These are phyloP conservation scores for Acronicta psi DNA, from an alignment of 2,888 invertebrate species.

Conservation along the genomic window DNA sequence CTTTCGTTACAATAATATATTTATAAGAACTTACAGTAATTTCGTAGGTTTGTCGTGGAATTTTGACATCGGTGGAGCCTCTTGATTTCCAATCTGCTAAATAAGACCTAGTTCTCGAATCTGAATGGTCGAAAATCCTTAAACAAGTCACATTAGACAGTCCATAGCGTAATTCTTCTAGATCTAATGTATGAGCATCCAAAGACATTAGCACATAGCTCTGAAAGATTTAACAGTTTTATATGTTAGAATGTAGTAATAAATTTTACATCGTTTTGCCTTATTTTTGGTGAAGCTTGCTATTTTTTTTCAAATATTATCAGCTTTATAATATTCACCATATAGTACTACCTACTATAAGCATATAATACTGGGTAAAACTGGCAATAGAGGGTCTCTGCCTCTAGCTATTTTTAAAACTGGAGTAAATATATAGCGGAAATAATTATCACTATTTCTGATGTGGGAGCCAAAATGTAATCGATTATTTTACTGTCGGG, in stretches of 20 bases:
- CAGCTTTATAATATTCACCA: too few species aligned
- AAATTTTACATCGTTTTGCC: too few species aligned
- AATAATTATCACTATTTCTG: neutral
- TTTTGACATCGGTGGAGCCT: constrained; percentile 67
- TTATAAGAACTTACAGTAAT: constrained; percentile 71
- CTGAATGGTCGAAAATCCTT: constrained; percentile 90
- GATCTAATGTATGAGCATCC: constrained; percentile 91
- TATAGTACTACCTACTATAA: too few species aligned
- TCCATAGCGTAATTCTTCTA: constrained; percentile 89
- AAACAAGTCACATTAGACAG: constrained; percentile 92
- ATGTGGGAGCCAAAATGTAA: neutral
- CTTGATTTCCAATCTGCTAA: constrained; percentile 84
- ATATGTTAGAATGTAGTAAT: too few species aligned
- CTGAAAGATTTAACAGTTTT: too few species aligned
- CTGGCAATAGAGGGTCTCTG: too few species aligned
- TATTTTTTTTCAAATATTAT: too few species aligned
- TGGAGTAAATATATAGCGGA: too few species aligned
- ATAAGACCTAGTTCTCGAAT: constrained; percentile 83
- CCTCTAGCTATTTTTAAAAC: too few species aligned
- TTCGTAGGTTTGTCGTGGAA: constrained; percentile 74
- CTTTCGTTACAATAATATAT: neutral
- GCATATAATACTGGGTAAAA: too few species aligned
- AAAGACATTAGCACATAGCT: constrained; percentile 83
- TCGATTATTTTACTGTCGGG: neutral
- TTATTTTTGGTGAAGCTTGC: too few species aligned